Evolutionary conservation across 2,113 vertebrate species (phyloP), one percentile per base, ranked within the genome.

Genomic region (Xiphophorus couchianus): DNA sequence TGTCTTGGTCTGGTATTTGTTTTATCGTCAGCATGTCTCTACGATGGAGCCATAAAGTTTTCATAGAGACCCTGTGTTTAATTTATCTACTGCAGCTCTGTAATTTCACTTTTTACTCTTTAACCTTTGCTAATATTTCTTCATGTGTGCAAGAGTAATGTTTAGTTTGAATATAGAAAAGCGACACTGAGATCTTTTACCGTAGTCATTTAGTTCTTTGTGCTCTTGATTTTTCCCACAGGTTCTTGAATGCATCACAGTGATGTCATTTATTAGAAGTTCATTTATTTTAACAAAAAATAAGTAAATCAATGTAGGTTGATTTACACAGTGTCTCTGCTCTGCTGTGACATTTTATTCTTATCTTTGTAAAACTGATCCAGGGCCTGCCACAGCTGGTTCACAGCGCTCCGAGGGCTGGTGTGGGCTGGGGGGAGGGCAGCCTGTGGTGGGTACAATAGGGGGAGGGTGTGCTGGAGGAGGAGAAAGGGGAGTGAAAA

Each of bases 291-390:
- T 10, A 58, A 58, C 12, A 14, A 51, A 51, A 19, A 54, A 19
- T 5, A 44, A 44, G 17, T 17, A 58, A n/a, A 7, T 58, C 1
- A n/a, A 3, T 25, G 4, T 9, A 58, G 51, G 51, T 58, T 58
- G 51, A 58, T 58, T 58, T 58, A 58, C 48, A 22, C 22, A 58
- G 8, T n/a, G 51, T 28, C 27, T 76, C 3, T 51, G 62, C 66
- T 13, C 64, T 72, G 69, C 75, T 61, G 22, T 74, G 84, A 76
- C 63, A 73, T 80, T 86, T 77, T 78, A 82, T 78, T 69, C 2
- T 71, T 37, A 71, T 88, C 73, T 80, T 70, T 74, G 77, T 85
- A 85, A 85, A 83, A 89, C 85, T 87, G 84, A 91, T 90, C 83
- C 62, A 9, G 2, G 84, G 74, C 78, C 77, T 84, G 81, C 76